phyloP scores from a whole-genome alignment of 2,113 vertebrate species.

The Vulpes vulpes region DNA sequence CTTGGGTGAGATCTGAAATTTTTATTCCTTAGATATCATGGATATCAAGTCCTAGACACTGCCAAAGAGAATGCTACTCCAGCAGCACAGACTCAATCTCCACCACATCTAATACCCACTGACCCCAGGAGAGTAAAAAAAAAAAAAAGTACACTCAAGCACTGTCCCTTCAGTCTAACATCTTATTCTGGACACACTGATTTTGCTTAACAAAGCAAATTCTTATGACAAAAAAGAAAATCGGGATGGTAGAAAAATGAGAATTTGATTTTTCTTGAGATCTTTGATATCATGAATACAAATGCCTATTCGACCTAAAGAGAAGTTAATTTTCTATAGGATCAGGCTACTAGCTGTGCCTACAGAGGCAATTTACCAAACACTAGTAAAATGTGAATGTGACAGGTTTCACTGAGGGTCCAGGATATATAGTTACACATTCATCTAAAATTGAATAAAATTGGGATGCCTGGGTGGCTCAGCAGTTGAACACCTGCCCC shows the following conservation, averaged over 20 bases:
- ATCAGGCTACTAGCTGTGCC: background rate
- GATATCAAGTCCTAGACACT: background rate
- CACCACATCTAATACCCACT: background rate
- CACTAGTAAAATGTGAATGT: background rate
- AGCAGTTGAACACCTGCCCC: no score
- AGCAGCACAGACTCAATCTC: background rate
- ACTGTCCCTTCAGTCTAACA: background rate
- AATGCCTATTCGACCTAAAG: background rate
- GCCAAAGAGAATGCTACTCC: background rate
- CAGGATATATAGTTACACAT: background rate
- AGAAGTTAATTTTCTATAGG: background rate
- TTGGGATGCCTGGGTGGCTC: background rate
- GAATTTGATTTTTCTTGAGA: background rate
- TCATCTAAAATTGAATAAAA: slow-evolving; percentile 8
- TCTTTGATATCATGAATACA: slow-evolving; percentile 19
- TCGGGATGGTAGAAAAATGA: background rate
- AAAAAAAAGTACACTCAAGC: background rate
- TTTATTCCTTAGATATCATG: background rate
- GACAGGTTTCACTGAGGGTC: background rate
- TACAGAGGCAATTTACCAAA: background rate
- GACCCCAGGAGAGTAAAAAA: background rate
- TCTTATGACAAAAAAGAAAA: background rate
- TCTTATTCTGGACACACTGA: background rate
- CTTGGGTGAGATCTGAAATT: background rate
- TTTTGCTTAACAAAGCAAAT: slow-evolving; percentile 40